phyloP scores from a whole-genome alignment of 2,113 vertebrate species.

The Epinephelus cyanopodus region DNA sequence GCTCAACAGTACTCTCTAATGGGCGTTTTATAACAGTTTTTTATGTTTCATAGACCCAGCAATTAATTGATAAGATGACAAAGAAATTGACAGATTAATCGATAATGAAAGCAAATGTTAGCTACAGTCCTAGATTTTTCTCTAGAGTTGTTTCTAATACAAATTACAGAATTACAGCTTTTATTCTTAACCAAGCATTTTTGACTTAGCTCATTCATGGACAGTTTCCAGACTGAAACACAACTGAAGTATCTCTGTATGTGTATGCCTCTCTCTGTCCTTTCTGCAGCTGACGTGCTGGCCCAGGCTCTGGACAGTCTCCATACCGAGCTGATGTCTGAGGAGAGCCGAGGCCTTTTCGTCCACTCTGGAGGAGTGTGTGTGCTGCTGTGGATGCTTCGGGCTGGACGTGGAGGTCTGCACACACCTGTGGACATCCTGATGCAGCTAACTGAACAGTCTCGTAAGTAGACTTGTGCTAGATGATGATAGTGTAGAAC shows the following conservation, averaged over 20 bases:
- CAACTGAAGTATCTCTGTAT: not conserved
- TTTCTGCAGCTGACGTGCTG: constrained; percentile 85
- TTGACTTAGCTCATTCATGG: not conserved
- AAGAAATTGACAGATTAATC: no score
- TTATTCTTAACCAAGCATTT: not conserved
- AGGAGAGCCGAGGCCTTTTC: constrained; percentile 89
- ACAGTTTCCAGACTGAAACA: not conserved
- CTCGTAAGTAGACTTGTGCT: constrained; percentile 79
- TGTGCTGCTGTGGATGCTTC: constrained; percentile 84
- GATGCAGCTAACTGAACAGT: constrained; percentile 88
- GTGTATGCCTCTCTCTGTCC: not conserved
- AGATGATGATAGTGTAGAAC: no score
- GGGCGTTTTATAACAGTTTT: not conserved
- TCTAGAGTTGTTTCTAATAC: not conserved
- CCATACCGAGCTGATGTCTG: constrained; percentile 84
- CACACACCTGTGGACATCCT: constrained; percentile 87
- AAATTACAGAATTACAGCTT: not conserved
- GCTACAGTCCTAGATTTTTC: not conserved
- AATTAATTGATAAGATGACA: not conserved
- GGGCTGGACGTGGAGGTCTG: constrained; percentile 83
- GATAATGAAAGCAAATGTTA: not conserved
- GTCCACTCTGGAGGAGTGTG: constrained; percentile 87
- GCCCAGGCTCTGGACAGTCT: constrained; percentile 88
- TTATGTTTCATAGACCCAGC: not conserved
- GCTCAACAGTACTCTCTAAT: not conserved